phyloP scores from a whole-genome alignment of 2,113 vertebrate species.

The Thymallus thymallus region DNA sequence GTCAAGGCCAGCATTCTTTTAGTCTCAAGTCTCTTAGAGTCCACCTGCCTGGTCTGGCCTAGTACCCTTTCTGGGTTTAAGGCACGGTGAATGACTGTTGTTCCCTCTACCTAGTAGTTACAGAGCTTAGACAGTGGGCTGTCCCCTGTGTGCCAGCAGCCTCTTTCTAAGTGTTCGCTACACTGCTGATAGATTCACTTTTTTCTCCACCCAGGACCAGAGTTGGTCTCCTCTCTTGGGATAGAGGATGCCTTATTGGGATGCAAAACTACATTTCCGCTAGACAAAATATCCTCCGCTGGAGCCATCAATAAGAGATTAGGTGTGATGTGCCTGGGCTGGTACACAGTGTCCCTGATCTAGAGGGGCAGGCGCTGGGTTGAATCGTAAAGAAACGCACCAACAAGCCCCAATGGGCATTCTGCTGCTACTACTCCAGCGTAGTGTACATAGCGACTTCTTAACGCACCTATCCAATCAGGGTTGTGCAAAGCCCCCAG shows the following conservation, averaged over 20 bases:
- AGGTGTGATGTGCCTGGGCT: background rate
- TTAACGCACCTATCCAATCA: too few species aligned
- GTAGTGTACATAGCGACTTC: background rate
- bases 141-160: background rate
- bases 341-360: slow-evolving; percentile 11
- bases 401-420: background rate
- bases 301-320: slow-evolving; percentile 3
- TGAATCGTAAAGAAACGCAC: background rate
- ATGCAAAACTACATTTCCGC: slow-evolving; percentile 1
- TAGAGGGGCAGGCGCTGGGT: background rate
- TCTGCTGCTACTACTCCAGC: background rate
- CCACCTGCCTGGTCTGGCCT: background rate
- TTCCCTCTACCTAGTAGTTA: background rate
- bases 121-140: background rate
- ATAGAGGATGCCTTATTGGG: background rate
- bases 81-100: background rate
- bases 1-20: background rate
- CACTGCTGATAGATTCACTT: background rate
- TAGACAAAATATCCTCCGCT: slow-evolving; percentile 25
- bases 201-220: background rate
- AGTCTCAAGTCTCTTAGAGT: background rate
- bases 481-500: too few species aligned
- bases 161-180: background rate
- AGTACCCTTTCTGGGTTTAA: background rate
- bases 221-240: background rate